Evolutionary conservation across 2,113 vertebrate species (phyloP).

Genomic region (Apistogramma diplotaenia): DNA sequence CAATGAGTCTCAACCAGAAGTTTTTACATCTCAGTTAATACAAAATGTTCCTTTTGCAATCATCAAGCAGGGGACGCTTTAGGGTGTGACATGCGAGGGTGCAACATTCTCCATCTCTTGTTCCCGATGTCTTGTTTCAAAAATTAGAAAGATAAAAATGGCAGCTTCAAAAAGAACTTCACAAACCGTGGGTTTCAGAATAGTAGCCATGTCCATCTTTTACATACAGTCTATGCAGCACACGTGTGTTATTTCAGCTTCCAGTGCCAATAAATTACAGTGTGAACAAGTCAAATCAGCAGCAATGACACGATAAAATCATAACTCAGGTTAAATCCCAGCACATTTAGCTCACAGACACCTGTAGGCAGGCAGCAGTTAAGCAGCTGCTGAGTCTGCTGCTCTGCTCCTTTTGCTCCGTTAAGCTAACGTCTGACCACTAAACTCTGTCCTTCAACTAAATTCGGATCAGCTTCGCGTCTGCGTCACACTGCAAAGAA

Average conservation of each 20-base stretch:
- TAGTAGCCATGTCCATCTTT: not conserved
- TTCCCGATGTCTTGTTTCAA: not conserved
- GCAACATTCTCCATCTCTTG: not conserved
- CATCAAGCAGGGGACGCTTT: not conserved
- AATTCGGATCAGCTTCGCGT: conserved; percentile 32
- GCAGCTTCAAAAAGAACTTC: not conserved
- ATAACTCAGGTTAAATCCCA: not conserved
- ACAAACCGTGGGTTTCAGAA: not conserved
- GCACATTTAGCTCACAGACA: conserved; percentile 11
- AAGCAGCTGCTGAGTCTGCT: conserved; percentile 53
- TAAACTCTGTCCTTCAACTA: conserved; percentile 24
- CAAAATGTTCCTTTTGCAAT: not conserved
- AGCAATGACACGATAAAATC: not conserved
- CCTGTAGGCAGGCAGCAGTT: conserved; percentile 15
- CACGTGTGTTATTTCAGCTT: not conserved
- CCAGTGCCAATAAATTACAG: not conserved
- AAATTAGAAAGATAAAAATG: not conserved
- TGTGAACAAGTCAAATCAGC: not conserved
- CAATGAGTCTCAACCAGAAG: not conserved
- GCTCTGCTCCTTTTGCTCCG: conserved; percentile 61
- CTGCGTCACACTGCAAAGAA: conserved; percentile 10
- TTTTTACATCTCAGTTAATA: not conserved
- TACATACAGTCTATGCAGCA: not conserved
- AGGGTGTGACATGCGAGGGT: not conserved
- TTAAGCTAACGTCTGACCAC: conserved; percentile 24